Percentiles rank a stretch among this genome's conserved stretches.
Evolutionary conservation across 2,797 vertebrate species (phyloP).

Genomic region (Antrozous pallidus): DNA sequence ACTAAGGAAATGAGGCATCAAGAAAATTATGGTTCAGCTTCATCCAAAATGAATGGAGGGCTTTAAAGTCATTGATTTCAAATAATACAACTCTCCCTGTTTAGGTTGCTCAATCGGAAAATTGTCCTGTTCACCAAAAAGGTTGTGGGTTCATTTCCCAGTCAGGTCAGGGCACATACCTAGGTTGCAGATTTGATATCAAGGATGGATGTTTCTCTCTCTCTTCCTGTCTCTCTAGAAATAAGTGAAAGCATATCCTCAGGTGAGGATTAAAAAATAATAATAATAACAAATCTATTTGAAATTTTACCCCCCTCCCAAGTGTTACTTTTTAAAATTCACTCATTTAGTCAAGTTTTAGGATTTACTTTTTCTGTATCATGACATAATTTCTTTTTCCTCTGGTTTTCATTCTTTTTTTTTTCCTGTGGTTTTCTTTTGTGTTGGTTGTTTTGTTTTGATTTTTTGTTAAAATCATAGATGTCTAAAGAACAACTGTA

Average conservation of each 20-base stretch:
- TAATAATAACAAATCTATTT: conserved; percentile 39
- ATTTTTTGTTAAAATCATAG: conserved; percentile 29
- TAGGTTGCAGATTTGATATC: not conserved
- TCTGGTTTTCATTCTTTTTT: conserved; percentile 14
- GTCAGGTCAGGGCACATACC: not conserved
- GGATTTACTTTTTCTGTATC: conserved; percentile 27
- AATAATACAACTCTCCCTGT: conserved; percentile 21
- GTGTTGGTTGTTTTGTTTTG: not conserved
- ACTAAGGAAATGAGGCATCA: conserved; percentile 3
- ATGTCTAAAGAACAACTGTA: conserved; percentile 10
- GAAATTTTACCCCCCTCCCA: not conserved
- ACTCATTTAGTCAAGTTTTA: conserved; percentile 10
- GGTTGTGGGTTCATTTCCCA: not conserved
- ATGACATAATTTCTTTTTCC: conserved; percentile 43
- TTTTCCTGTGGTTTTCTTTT: not conserved
- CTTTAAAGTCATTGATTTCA: conserved; percentile 17
- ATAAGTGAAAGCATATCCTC: not conserved
- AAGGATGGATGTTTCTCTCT: not conserved
- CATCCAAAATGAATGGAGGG: not conserved
- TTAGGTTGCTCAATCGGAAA: not conserved
- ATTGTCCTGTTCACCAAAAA: not conserved
- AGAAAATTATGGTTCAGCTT: not conserved
- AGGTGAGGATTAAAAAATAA: not conserved
- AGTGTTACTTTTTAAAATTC: not conserved
- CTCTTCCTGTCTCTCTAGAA: not conserved